Base-by-base conservation (phyloP, 2,888 invertebrate species). In the Parnassius orleans region DNA sequence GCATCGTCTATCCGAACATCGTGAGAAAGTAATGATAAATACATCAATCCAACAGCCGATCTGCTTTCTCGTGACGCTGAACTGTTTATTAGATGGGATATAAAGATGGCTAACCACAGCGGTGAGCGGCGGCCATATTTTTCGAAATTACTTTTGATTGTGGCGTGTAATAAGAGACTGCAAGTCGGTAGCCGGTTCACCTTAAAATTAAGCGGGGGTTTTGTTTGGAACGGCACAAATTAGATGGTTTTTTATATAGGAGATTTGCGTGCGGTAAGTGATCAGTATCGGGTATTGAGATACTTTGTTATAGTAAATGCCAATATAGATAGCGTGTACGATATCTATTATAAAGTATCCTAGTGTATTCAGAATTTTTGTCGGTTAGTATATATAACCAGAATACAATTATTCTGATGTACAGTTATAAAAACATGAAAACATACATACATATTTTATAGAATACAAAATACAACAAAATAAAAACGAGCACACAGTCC, bases 111-210 rank as follows among this genome's bases (percentile, higher is more conserved):
- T 83, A 84, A 83, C 81, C 80, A 84, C 81, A 81, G 76, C 77
- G 68, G 72, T 68, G 74, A 72, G 68, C 79, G 73, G 71, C 78
- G 77, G 77, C 87, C 84, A 83, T 90, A 89, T 89, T 91, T 90
- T 89, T 87, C 90, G 87, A 88, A 90, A 91, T 91, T 90, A 89
- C 90, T 90, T 90, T 89, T 90, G 88, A 89, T 86, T 90, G 88
- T 87, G 78, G 77, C 72, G 75, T 67, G 74, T 90, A 89, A 90
- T 88, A 81, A 86, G 80, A 78, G 83, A 79, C 70, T 80, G 79
- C 79, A 80, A 80, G 77, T 76, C 86, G 80, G 90, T 86, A 87
- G 87, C 87, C 77, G 71, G 74, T 76, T 80, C 75, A 77, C 80
- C 79, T 81, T 84, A 75, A 83, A 83, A 86, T 87, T 86, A 84